A percentile compares a stretch with the other conserved stretches of the same genome.
Conservation (phyloP, 2,113 vertebrate genomes). For the Elachura formosa region DNA sequence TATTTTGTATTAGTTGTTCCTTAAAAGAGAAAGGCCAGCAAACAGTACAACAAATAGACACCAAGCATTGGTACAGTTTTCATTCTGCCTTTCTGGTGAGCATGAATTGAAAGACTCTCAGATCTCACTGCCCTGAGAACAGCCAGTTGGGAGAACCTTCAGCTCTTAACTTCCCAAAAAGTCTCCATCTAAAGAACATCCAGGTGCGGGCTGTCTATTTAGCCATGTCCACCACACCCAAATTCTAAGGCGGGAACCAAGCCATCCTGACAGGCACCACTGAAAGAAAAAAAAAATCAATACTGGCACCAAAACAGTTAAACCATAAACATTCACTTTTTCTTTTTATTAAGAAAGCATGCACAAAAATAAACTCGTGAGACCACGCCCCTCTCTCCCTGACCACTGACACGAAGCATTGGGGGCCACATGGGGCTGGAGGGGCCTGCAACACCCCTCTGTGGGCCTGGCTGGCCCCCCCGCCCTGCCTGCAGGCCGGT, state of each 20-base stretch:
- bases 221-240: background rate
- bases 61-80: background rate
- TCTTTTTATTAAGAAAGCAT: slow-evolving; percentile 84
- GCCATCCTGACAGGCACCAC: background rate
- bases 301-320: slow-evolving; percentile 44
- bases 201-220: background rate
- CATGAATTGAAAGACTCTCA: fast-evolving
- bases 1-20: background rate
- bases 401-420: slow-evolving; percentile 50
- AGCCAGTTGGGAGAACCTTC: background rate
- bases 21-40: background rate
- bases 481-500: background rate
- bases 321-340: slow-evolving; percentile 72
- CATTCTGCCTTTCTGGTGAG: background rate
- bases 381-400: slow-evolving; percentile 61
- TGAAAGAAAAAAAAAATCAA: slow-evolving; percentile 16
- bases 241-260: background rate
- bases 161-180: background rate
- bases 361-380: slow-evolving; percentile 79
- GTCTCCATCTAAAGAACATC: background rate
- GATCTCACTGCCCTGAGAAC: background rate
- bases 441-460: background rate
- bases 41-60: background rate
- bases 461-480: background rate
- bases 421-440: background rate